Evolutionary conservation across 2,888 invertebrate species (phyloP).

Genomic region (Luffia ferchaultella): DNA sequence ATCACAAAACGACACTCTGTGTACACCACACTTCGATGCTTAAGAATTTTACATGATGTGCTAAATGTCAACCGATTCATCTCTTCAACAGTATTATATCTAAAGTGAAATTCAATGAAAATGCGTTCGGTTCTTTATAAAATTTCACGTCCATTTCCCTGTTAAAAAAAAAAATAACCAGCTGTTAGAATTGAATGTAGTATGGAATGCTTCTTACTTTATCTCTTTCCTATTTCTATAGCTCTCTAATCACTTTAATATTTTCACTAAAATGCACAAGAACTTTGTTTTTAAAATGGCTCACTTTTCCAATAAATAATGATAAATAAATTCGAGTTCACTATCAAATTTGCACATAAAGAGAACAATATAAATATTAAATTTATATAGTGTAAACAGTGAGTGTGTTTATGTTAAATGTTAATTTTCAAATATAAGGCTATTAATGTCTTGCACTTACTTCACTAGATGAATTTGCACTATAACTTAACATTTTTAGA

Average conservation of each 20-base stretch:
- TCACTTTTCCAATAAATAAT: slow-evolving; percentile 59
- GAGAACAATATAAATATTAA: slow-evolving; percentile 9
- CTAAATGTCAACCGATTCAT: too few species aligned
- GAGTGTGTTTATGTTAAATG: slow-evolving; percentile 9
- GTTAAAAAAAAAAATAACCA: slow-evolving; percentile 50
- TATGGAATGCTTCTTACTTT: slow-evolving; percentile 57
- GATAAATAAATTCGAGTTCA: slow-evolving; percentile 11
- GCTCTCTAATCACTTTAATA: slow-evolving; percentile 57
- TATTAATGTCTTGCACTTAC: slow-evolving; percentile 2
- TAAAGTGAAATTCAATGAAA: too few species aligned
- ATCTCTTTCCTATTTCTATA: slow-evolving; percentile 56
- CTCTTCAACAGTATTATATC: too few species aligned
- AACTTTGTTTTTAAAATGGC: slow-evolving; percentile 62
- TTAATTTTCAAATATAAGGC: slow-evolving; percentile 10
- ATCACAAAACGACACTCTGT: not conserved
- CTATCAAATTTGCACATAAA: slow-evolving; percentile 9
- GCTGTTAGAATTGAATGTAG: slow-evolving; percentile 58
- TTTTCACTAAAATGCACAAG: slow-evolving; percentile 62
- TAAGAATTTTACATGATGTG: not conserved
- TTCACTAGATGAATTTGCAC: slow-evolving; percentile 29
- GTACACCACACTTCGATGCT: not conserved
- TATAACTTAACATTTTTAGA: slow-evolving; percentile 14
- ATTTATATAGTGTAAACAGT: too few species aligned
- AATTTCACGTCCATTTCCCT: slow-evolving; percentile 61
- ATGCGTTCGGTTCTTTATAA: slow-evolving; percentile 7